Base-by-base conservation (phyloP, 2,888 invertebrate genomes). In the Drosophila barbarae region DNA sequence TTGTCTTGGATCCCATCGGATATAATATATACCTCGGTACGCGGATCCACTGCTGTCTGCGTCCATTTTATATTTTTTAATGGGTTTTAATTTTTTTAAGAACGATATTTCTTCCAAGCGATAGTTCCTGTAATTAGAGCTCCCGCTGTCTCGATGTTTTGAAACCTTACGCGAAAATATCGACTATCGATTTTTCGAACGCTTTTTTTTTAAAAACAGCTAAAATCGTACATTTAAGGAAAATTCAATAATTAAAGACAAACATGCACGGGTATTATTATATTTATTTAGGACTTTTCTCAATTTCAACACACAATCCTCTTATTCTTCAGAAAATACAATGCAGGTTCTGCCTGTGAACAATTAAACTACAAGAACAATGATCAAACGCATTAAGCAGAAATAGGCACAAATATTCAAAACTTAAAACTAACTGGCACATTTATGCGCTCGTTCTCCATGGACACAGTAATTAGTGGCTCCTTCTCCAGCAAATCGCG, bases 381-480 rank as follows among this genome's bases (percentile, higher is more conserved):
- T n/a, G 15, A 26, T 18, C n/a, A 67, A 28, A 38, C 13, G 38
- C 36, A 51, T 26, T 13, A 7, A 39, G 38, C 46, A 30, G 18
- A 46, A 21, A 32, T 13, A 64, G 21, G 42, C 42, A 47, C 54
- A 52, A 12, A 42, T 32, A 26, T 47, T 76, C 41, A 81, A 59
- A 56, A 50, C 41, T 71, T 75, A 64, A 86, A 77, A 52, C 64
- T 80, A 58, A 89, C 85, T 54, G 89, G 89, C 64, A 89, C 81
- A 28, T 73, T 77, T n/a, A 88, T 84, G n/a, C 84, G 85, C 64
- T 88, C 88, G 53, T 84, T 88, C 58, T 88, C 87, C 80, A 88
- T 83, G 26, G 84, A 86, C 44, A 88, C 88, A 57, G 70, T 71
- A 54, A 89, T 76, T 8, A 78, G 41, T 56, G 87, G 65, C 28